phyloP scores from a whole-genome alignment of 2,797 vertebrate genomes.

The Molothrus aeneus region DNA sequence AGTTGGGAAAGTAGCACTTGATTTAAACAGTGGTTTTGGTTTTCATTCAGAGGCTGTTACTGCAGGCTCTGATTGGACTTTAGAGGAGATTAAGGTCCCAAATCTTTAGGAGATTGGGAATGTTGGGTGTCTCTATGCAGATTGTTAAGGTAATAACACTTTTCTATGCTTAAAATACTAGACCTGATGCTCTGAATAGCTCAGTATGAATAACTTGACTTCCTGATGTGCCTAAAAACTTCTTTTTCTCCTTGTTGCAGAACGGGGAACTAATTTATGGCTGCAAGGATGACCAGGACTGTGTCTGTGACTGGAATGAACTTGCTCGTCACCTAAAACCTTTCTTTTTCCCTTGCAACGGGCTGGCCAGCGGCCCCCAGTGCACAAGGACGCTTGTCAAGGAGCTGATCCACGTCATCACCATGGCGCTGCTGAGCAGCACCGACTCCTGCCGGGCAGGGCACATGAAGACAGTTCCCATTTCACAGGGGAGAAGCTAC shows the following conservation, averaged over 20 bases:
- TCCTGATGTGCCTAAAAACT: not conserved
- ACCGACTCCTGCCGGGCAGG: constrained; percentile 78
- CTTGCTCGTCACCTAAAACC: constrained; percentile 89
- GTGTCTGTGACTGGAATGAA: constrained; percentile 83
- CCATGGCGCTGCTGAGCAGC: constrained; percentile 84
- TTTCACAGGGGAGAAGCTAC: constrained; percentile 81
- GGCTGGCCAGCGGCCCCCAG: constrained; percentile 82
- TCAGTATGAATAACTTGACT: not conserved
- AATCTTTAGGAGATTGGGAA: not conserved
- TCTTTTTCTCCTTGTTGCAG: constrained; percentile 64
- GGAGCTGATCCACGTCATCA: constrained; percentile 91
- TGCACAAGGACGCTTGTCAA: constrained; percentile 84
- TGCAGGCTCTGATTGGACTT: not conserved
- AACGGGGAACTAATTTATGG: constrained; percentile 94
- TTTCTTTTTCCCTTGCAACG: constrained; percentile 88
- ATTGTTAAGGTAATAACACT: not conserved
- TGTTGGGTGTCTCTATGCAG: not conserved
- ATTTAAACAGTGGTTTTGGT: not conserved
- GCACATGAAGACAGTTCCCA: constrained; percentile 72
- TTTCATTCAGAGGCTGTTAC: not conserved
- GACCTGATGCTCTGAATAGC: not conserved
- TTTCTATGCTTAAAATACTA: not conserved
- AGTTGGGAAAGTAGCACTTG: not conserved
- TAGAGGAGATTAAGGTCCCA: not conserved
- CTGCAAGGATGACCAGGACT: constrained; percentile 87